Conservation (phyloP, 2,797 vertebrate species). For the Esox lucius region DNA sequence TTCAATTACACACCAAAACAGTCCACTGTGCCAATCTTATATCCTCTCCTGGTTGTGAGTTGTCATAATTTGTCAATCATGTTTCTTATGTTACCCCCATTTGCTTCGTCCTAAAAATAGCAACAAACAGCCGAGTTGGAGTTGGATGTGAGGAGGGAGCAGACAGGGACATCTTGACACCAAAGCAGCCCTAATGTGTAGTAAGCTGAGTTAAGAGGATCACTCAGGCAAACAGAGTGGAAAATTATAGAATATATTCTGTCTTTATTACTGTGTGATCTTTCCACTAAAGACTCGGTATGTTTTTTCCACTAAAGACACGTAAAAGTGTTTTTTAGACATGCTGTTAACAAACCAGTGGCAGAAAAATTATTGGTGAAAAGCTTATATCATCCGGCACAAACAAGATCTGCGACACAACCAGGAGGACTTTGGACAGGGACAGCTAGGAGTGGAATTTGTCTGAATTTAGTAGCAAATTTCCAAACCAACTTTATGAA, state of each 20-base stretch:
- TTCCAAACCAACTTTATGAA: too few species aligned
- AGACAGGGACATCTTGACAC: slow-evolving; percentile 52
- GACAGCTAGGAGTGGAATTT: too few species aligned
- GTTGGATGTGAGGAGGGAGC: slow-evolving; percentile 47
- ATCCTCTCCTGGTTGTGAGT: slow-evolving; percentile 67
- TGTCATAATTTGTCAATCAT: slow-evolving; percentile 70
- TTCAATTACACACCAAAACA: slow-evolving; percentile 72
- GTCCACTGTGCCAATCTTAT: slow-evolving; percentile 63
- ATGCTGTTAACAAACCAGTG: too few species aligned
- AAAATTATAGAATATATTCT: slow-evolving; percentile 60
- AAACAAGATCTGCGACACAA: too few species aligned
- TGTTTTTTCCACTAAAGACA: slow-evolving; percentile 22
- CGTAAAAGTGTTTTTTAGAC: too few species aligned
- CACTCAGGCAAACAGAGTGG: slow-evolving; percentile 56
- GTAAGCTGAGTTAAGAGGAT: slow-evolving; percentile 66
- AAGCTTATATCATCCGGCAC: too few species aligned
- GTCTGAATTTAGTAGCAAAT: too few species aligned
- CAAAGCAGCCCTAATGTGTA: slow-evolving; percentile 66
- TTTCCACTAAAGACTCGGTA: slow-evolving; percentile 21
- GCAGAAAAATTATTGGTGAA: too few species aligned
- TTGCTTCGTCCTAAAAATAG: slow-evolving; percentile 57
- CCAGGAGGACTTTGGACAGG: too few species aligned
- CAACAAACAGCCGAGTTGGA: slow-evolving; percentile 44
- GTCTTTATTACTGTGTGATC: slow-evolving; percentile 31
- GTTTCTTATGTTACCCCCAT: slow-evolving; percentile 59